These are phyloP conservation scores for Drosophila orosa DNA, from an alignment of 1,140 invertebrate species.

Conservation along the genomic window DNA sequence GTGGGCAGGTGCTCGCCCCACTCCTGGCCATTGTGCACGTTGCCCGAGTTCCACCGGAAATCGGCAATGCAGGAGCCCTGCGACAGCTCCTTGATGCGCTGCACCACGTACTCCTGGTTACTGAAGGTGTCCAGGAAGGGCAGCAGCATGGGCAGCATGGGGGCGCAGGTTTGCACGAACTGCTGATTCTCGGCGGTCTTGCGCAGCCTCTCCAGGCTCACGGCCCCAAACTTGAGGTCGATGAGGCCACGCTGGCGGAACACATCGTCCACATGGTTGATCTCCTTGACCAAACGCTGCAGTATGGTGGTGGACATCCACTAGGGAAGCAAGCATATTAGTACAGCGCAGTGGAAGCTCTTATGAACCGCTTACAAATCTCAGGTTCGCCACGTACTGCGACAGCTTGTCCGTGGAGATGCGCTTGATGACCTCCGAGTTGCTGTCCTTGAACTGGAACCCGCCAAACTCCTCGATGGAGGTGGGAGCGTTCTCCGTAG, in stretches of 20 bases:
- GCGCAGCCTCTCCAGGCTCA: constrained; percentile 88
- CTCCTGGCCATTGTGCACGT: constrained; percentile 88
- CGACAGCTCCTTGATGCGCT: constrained; percentile 90
- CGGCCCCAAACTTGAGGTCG: constrained; percentile 89
- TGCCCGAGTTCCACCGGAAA: constrained; percentile 92
- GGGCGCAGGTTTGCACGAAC: constrained; percentile 87
- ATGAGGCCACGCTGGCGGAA: constrained; percentile 88
- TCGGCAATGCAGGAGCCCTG: constrained; percentile 92
- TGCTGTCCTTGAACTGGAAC: constrained; percentile 70
- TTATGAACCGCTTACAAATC: constrained; percentile 59
- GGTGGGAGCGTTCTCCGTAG: constrained; percentile 68
- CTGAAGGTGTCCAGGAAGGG: constrained; percentile 91
- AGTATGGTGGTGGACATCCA: constrained; percentile 93
- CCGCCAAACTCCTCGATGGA: constrained; percentile 71
- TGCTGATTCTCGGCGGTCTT: constrained; percentile 87
- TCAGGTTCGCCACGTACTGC: constrained; percentile 75
- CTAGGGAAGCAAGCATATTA: constrained; percentile 80
- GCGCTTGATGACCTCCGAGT: constrained; percentile 80
- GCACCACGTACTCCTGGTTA: constrained; percentile 93
- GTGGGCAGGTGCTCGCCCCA: constrained; percentile 93
- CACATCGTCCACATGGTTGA: constrained; percentile 88
- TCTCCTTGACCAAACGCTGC: constrained; percentile 88
- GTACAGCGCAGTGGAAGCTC: background rate
- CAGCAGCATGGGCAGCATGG: constrained; percentile 88
- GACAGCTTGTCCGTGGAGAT: constrained; percentile 79